These are phyloP conservation scores for Cephalopholis sonnerati DNA, from an alignment of 2,113 vertebrate species.

Conservation along the genomic window DNA sequence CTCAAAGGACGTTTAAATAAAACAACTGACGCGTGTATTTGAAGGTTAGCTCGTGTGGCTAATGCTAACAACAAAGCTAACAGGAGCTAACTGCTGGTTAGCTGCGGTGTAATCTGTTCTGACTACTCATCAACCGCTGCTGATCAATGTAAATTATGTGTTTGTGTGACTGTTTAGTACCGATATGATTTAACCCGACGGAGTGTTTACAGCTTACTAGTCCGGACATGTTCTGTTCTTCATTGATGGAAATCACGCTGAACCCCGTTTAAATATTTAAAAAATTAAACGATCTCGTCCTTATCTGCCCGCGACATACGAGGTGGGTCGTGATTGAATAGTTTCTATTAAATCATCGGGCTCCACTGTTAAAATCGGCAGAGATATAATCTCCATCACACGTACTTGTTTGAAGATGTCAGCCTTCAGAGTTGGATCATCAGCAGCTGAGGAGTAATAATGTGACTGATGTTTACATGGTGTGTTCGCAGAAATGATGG, in stretches of 20 bases:
- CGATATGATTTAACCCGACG: not conserved
- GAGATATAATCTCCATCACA: too few species aligned
- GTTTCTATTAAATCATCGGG: not conserved
- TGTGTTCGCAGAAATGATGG: conserved; percentile 55
- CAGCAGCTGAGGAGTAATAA: not conserved
- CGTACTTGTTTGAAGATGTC: too few species aligned
- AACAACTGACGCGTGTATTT: not conserved
- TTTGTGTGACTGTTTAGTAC: not conserved
- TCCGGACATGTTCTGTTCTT: not conserved
- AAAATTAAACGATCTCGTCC: too few species aligned
- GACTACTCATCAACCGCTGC: not conserved
- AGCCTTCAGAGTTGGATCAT: not conserved
- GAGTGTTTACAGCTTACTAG: not conserved
- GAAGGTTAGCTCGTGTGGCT: conserved; percentile 30
- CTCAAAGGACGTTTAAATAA: not conserved
- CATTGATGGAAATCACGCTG: not conserved
- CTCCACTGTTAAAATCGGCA: not conserved
- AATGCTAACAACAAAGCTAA: conserved; percentile 68
- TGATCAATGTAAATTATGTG: not conserved
- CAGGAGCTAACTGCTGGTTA: not conserved
- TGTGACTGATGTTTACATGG: not conserved
- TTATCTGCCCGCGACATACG: too few species aligned
- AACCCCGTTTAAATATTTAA: not conserved
- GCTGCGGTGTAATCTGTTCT: not conserved
- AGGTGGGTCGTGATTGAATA: not conserved